These are phyloP conservation scores for Bibio marci DNA, from an alignment of 2,888 invertebrate genomes.

Conservation along the genomic window DNA sequence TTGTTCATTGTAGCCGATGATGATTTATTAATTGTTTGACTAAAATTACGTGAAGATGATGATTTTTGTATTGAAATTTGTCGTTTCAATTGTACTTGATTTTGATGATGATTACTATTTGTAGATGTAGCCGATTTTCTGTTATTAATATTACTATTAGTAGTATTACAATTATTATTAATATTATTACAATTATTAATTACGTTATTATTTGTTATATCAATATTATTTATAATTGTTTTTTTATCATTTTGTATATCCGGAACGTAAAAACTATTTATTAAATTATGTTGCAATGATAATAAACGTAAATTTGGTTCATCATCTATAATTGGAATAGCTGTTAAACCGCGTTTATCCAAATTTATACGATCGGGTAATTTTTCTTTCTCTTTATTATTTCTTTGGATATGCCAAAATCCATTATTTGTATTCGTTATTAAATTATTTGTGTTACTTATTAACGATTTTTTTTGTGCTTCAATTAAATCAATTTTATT, in stretches of 20 bases:
- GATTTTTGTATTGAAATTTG: not conserved
- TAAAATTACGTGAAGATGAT: not conserved
- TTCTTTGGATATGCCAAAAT: constrained; percentile 43
- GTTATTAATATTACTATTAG: no score
- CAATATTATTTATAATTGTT: no score
- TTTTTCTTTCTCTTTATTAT: constrained; percentile 60
- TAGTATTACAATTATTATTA: not conserved
- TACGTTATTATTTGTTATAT: not conserved
- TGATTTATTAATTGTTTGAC: not conserved
- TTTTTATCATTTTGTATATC: constrained; percentile 10
- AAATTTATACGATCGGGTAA: constrained; percentile 78
- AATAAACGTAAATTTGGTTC: constrained; percentile 66
- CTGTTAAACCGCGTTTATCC: constrained; percentile 68
- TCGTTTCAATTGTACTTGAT: not conserved
- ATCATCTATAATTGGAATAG: constrained; percentile 61
- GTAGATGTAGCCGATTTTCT: no score
- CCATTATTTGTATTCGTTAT: constrained; percentile 19
- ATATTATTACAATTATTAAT: not conserved
- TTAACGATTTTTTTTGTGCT: constrained; percentile 5
- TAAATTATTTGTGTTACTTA: not conserved
- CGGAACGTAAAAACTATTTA: constrained; percentile 36
- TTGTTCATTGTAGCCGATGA: not conserved
- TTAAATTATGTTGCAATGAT: constrained; percentile 83
- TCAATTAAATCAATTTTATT: constrained; percentile 4
- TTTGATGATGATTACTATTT: no score